Base-by-base conservation (phyloP, 2,113 vertebrate species). In the Phrynosoma platyrhinos region DNA sequence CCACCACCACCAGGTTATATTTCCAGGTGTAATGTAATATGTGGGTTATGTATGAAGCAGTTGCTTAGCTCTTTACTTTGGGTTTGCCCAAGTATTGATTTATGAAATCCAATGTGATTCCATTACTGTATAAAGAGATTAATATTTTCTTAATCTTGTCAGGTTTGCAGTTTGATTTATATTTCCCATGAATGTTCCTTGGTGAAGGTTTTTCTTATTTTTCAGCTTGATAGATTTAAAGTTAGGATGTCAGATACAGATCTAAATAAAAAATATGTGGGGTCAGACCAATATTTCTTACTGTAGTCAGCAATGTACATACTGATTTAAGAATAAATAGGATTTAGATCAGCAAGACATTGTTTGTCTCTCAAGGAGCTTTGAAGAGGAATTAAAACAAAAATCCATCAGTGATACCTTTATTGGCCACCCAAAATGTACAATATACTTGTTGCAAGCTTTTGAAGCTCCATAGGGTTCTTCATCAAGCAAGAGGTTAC, bases 21-120 rank as follows among this genome's bases (percentile, higher is more conserved):
- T 76, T 88, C 14, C 27, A 53, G 80, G 53, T 2, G 62, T 1
- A 40, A 58, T 79, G 52, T 90, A 79, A 83, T 90, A 90, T 89
- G 23, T 55, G 81, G 78, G 74, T 89, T 94, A 79, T 79, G 16
- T 83, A 87, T 90, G 36, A 88, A 53, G 16, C 40, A 62, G 85
- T 79, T 32, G 71, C 82, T 58, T 27, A 94, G 87, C 79, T 86
- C 64, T 92, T 23, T 91, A 88, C 83, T 91, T 81, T n/a, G 42
- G 53, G 53, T 93, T 94, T 82, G 92, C 36, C 90, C 64, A 93
- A 72, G 79, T 62, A 76, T 91, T 93, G 85, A 94, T 91, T 92
- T 90, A 85, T 90, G n/a, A 58, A 91, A 89, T 92, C 83, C 40
- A 91, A 90, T 93, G 80, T 91, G 82, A 72, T 86, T 94, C 23